Evolutionary conservation across 2,113 vertebrate species (phyloP), one percentile per base, ranked within the genome.

Genomic region (Reinhardtius hippoglossoides): DNA sequence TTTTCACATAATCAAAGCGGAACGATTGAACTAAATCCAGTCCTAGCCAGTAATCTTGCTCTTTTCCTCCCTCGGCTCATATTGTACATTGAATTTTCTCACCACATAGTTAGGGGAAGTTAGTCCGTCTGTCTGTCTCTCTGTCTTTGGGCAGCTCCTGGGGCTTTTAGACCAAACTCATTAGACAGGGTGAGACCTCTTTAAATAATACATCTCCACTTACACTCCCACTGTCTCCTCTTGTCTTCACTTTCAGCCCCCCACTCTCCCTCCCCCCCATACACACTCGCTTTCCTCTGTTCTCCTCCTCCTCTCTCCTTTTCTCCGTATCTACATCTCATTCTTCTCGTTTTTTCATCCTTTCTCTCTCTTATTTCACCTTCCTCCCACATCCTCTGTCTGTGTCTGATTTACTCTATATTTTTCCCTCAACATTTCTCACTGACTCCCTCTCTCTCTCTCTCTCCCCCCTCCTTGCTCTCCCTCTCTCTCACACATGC

Each of bases 141-240:
- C 75, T 78, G 50, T 86, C 88, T 91, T 68, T 82, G 80, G 85
- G 91, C 87, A 67, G 78, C 85, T 91, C 91, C 81, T 82, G 71
- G 80, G 87, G 89, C 91, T 91, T 89, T 91, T 86, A 90, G 91
- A 91, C 88, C 90, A 93, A 92, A 91, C 89, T 93, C 90, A 93
- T 93, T 91, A 93, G 91, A 93, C 76, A 82, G 88, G 91, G 91
- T 93, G 91, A 93, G 91, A 92, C 92, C 92, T 89, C 87, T 92
- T 93, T 93, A 93, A 93, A 93, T 92, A 93, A 93, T 93, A 93
- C 89, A 93, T 91, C 81, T 81, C 81, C 79, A 85, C 88, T 90
- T 87, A 88, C 88, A 89, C 87, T 83, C 78, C 69, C 69, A 82
- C 87, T 26, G 67, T 88, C 86, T 86, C 75, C 69, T 79, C 78